Evolutionary conservation across 2,888 invertebrate genomes (phyloP).

Genomic region (Drosophila sordidula): DNA sequence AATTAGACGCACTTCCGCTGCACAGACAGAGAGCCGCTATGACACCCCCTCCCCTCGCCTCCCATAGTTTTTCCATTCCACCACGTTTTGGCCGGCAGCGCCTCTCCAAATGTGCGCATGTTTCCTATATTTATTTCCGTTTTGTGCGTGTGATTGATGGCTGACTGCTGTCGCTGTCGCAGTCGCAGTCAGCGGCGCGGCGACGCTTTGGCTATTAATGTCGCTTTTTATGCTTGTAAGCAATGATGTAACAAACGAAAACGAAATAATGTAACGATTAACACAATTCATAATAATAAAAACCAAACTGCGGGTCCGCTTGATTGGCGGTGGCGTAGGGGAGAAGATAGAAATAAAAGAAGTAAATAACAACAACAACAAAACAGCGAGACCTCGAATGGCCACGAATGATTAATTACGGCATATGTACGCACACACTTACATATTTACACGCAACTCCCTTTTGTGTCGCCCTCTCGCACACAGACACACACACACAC

Average conservation of each 20-base stretch:
- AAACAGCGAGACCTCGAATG: constrained; percentile 17
- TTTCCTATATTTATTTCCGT: constrained; percentile 75
- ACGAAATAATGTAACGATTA: constrained; percentile 62
- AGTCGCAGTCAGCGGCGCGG: constrained; percentile 2
- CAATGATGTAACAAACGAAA: constrained; percentile 69
- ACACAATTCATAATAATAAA: constrained; percentile 67
- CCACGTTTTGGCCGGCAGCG: constrained; percentile 16
- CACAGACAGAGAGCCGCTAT: constrained; percentile 26
- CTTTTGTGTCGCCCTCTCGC: constrained; percentile 29
- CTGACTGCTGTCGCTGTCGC: constrained; percentile 55
- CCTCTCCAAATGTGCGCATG: constrained; percentile 38
- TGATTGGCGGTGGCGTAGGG: constrained; percentile 21
- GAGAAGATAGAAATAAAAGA: neutral
- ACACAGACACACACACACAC: neutral
- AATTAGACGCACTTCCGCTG: constrained; percentile 78
- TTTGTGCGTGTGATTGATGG: constrained; percentile 75
- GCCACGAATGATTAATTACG: constrained; percentile 61
- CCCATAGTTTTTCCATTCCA: constrained; percentile 10
- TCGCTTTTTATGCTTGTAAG: constrained; percentile 55
- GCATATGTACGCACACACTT: constrained; percentile 4
- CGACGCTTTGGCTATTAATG: constrained; percentile 49
- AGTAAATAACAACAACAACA: constrained; percentile 1
- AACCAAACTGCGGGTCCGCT: constrained; percentile 52
- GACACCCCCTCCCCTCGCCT: neutral
- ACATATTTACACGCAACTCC: constrained; percentile 25